Conservation (phyloP, 2,797 vertebrate species). For the Erithacus rubecula region DNA sequence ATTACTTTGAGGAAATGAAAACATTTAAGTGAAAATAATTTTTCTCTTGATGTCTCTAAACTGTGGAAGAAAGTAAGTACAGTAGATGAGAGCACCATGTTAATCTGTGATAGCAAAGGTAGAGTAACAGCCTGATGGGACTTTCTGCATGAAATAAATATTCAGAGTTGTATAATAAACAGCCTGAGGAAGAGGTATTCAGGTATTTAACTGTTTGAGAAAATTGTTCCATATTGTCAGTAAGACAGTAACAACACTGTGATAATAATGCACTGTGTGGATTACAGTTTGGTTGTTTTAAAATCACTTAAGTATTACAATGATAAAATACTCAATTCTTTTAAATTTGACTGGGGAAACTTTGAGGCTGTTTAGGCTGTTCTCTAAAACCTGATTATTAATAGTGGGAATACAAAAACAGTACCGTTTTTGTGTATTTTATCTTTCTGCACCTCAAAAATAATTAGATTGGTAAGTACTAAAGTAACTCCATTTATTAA, state of each 20-base stretch:
- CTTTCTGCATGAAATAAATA: not conserved
- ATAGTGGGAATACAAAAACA: not conserved
- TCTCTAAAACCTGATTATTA: not conserved
- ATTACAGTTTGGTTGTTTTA: not conserved
- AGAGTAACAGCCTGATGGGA: not conserved
- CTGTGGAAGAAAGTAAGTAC: not conserved
- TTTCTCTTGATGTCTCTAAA: not conserved
- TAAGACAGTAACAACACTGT: not conserved
- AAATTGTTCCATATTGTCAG: not conserved
- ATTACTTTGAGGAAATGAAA: not conserved
- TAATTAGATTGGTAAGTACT: not conserved
- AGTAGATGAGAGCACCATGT: not conserved
- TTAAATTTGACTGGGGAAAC: not conserved
- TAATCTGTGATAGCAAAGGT: not conserved
- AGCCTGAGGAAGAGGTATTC: not conserved
- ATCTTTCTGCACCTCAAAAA: not conserved
- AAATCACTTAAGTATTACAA: not conserved
- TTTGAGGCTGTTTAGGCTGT: not conserved
- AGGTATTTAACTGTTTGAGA: not conserved
- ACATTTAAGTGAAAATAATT: not conserved
- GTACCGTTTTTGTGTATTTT: not conserved
- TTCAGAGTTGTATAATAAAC: not conserved
- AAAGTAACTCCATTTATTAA: not conserved
- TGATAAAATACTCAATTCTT: not conserved
- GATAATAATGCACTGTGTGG: not conserved